Percentiles rank a stretch among this genome's conserved stretches.
Evolutionary conservation across 2,797 vertebrate genomes (phyloP).

Genomic region (Gymnodraco acuticeps): DNA sequence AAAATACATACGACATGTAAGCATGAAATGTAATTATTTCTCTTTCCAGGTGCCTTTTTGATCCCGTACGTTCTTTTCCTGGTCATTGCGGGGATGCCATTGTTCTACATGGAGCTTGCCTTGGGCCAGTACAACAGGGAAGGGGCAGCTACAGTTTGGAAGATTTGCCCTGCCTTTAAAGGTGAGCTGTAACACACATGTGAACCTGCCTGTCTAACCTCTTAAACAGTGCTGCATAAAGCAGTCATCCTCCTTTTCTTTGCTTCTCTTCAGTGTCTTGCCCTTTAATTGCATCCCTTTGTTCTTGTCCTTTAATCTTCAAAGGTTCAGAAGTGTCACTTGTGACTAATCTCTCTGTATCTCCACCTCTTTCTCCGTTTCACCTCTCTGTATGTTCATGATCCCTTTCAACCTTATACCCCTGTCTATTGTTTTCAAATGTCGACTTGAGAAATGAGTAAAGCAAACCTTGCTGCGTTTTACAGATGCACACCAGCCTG

Average conservation of each 20-base stretch:
- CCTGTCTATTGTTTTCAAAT: constrained; percentile 37
- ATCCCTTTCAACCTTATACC: constrained; percentile 28
- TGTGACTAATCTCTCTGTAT: constrained; percentile 52
- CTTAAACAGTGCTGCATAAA: constrained; percentile 23
- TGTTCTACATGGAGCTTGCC: constrained; percentile 99
- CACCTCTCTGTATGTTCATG: constrained; percentile 29
- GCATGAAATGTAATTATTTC: constrained; percentile 12
- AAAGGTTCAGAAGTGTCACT: constrained; percentile 41
- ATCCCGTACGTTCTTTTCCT: constrained; percentile 97
- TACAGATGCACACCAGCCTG: neutral
- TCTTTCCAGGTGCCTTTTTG: constrained; percentile 93
- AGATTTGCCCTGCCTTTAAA: constrained; percentile 99
- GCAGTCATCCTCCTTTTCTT: constrained; percentile 24
- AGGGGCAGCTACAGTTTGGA: constrained; percentile 99
- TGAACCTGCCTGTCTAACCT: constrained; percentile 33
- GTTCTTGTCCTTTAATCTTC: constrained; percentile 45
- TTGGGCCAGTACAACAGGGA: constrained; percentile 98
- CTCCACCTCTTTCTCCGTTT: constrained; percentile 21
- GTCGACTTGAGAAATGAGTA: constrained; percentile 28
- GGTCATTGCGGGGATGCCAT: constrained; percentile 98
- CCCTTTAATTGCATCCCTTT: constrained; percentile 60
- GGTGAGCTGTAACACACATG: constrained; percentile 80
- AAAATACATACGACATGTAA: neutral
- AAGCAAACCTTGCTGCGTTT: constrained; percentile 12
- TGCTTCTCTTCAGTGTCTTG: constrained; percentile 35